phyloP scores from a whole-genome alignment of 2,797 vertebrate genomes.

The Galagoides demidoff region DNA sequence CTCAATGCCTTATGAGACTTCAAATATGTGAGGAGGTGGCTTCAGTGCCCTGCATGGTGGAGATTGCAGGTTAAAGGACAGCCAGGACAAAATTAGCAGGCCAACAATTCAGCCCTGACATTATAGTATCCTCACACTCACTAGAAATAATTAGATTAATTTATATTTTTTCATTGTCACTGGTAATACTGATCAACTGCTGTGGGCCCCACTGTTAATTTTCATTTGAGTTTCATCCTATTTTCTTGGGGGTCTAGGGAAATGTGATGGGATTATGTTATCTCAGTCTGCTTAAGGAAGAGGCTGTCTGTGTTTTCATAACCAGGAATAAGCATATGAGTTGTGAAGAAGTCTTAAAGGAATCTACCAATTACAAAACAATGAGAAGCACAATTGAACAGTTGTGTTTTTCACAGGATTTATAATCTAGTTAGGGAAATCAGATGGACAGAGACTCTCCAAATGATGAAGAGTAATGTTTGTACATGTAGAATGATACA shows the following conservation, averaged over 20 bases:
- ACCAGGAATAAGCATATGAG: not conserved
- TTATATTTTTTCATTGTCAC: conserved; percentile 1
- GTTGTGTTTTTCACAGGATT: not conserved
- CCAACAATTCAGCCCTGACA: conserved; percentile 7
- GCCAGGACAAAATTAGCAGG: not conserved
- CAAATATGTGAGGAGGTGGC: not conserved
- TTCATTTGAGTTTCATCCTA: not conserved
- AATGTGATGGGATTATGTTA: not conserved
- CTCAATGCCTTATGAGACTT: not conserved
- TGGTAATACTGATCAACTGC: not conserved
- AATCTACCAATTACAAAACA: conserved; percentile 31
- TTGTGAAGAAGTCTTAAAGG: conserved; percentile 39
- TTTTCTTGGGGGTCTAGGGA: not conserved
- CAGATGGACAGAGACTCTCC: not conserved
- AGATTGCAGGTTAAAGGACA: not conserved
- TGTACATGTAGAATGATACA: not conserved
- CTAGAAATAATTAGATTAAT: not conserved
- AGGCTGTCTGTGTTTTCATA: not conserved
- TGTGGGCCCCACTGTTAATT: conserved; percentile 10
- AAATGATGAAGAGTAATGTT: not conserved
- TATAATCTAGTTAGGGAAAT: not conserved
- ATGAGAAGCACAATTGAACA: not conserved
- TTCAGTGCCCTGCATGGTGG: not conserved
- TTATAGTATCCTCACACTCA: conserved; percentile 17
- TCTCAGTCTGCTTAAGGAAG: not conserved